A percentile compares a stretch with the other conserved stretches of the same genome.
Evolutionary conservation across 2,797 vertebrate species (phyloP).

Genomic region (Thunnus albacares): DNA sequence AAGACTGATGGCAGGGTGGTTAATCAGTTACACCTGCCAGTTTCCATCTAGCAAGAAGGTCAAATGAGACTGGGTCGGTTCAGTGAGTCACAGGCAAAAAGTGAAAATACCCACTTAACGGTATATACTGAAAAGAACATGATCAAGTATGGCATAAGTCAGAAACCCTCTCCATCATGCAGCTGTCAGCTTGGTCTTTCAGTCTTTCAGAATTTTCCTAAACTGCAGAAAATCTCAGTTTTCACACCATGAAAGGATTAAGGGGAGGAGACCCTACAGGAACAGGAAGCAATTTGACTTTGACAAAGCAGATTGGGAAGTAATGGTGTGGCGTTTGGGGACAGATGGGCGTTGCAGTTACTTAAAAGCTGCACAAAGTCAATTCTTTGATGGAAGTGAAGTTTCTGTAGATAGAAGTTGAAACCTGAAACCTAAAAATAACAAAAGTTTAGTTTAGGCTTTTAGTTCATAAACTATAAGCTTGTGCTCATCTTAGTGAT

Average conservation of each 20-base stretch:
- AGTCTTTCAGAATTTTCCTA: no score
- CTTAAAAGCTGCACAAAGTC: not conserved
- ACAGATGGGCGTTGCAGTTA: not conserved
- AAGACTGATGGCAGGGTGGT: constrained; percentile 1
- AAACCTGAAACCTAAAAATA: not conserved
- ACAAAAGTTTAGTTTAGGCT: not conserved
- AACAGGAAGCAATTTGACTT: not conserved
- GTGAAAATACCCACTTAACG: not conserved
- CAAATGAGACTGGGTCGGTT: not conserved
- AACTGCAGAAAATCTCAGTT: not conserved
- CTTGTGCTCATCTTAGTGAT: not conserved
- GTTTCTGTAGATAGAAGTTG: not conserved
- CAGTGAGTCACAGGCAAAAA: not conserved
- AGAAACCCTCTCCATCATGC: not conserved
- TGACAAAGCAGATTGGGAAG: not conserved
- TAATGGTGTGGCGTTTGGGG: not conserved
- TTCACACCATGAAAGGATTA: not conserved
- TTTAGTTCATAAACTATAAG: not conserved
- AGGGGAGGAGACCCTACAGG: no score
- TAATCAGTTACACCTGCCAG: constrained; percentile 46
- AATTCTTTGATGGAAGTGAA: not conserved
- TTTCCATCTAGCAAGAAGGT: constrained; percentile 25
- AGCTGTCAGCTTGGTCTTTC: not conserved
- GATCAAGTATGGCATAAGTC: not conserved
- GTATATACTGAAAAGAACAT: constrained; percentile 2